These are phyloP conservation scores for Montipora sp. DNA, from an alignment of 64 coral and sea anemone species.

Conservation along the genomic window DNA sequence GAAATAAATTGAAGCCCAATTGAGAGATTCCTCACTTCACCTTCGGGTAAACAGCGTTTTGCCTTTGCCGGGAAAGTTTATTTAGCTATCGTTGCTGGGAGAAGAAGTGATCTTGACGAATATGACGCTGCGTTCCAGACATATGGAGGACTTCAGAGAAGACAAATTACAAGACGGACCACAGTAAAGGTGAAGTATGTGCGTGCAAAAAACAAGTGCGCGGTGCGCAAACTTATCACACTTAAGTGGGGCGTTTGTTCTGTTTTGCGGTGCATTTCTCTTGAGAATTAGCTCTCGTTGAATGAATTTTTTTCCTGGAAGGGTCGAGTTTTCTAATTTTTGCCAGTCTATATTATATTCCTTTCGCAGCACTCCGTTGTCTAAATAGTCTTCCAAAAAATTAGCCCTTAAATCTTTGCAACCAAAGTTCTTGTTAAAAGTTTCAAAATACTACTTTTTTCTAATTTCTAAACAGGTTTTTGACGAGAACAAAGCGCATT, in stretches of 20 bases:
- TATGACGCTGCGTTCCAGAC: background rate
- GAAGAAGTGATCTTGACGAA: background rate
- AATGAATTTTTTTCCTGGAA: background rate
- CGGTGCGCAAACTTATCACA: background rate
- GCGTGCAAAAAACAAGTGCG: background rate
- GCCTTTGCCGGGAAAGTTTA: background rate
- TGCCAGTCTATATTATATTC: too few species aligned
- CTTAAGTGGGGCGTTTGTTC: background rate
- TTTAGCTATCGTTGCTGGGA: background rate
- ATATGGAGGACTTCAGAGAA: background rate
- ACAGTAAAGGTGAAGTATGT: background rate
- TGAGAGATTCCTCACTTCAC: background rate
- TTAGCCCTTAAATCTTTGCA: too few species aligned
- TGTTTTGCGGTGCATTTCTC: background rate
- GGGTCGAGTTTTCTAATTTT: background rate
- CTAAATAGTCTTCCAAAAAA: too few species aligned
- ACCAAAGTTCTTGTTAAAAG: too few species aligned
- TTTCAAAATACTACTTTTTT: too few species aligned
- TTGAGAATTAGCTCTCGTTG: background rate
- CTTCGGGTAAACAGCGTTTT: background rate
- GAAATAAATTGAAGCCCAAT: conserved; percentile 1
- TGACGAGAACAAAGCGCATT: too few species aligned
- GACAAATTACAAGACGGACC: background rate
- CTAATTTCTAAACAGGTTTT: too few species aligned
- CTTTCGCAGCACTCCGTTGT: too few species aligned